Conservation (phyloP, 2,113 vertebrate species). For the Orcinus orca region DNA sequence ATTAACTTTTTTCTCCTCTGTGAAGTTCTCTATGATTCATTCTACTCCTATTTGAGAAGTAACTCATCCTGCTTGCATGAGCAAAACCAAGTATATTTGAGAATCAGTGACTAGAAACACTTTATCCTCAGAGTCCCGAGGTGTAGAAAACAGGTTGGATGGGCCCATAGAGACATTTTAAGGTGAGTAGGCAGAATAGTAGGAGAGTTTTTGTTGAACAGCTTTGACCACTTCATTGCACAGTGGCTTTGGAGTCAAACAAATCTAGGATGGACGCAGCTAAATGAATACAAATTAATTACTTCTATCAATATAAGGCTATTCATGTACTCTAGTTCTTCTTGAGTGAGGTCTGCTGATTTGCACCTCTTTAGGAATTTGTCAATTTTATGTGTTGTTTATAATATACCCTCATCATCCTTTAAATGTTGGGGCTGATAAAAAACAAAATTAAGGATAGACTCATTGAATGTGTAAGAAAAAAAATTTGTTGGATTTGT, state of each 20-base stretch:
- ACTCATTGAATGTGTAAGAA: background rate
- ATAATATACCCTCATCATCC: background rate
- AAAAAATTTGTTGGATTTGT: background rate
- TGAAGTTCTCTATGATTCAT: background rate
- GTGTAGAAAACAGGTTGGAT: background rate
- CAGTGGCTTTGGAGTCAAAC: background rate
- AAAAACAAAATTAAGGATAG: conserved; percentile 10
- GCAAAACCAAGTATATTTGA: background rate
- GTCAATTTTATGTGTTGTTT: background rate
- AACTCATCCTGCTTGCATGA: background rate
- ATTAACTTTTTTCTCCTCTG: background rate
- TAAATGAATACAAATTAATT: conserved; percentile 11
- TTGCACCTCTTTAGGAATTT: background rate
- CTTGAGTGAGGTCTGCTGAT: background rate
- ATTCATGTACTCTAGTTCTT: background rate
- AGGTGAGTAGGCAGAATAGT: background rate
- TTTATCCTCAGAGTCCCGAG: background rate
- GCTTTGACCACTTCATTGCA: background rate
- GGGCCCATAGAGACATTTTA: background rate
- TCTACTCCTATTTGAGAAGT: background rate
- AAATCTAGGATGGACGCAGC: background rate
- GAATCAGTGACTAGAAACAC: background rate
- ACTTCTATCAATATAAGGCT: background rate
- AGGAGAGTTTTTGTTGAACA: background rate
- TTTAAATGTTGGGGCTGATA: background rate